Evolutionary conservation across 2,888 invertebrate genomes (phyloP).

Genomic region (Rhimphoctona megacephalus): DNA sequence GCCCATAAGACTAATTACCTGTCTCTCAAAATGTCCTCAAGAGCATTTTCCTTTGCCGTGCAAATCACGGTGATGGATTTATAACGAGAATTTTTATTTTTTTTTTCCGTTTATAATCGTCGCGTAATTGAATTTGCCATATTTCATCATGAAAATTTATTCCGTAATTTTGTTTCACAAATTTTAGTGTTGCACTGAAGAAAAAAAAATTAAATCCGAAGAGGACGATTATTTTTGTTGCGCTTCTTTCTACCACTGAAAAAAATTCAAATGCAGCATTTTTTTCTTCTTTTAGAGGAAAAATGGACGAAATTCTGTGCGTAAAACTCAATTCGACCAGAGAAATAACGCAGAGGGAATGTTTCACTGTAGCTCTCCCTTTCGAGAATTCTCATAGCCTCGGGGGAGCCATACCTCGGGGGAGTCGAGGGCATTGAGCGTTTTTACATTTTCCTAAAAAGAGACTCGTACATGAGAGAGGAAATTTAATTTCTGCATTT

Average conservation of each 20-base stretch:
- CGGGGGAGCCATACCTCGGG: slow-evolving; percentile 5
- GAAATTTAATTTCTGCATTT: slow-evolving; percentile 59
- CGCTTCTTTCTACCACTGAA: neutral
- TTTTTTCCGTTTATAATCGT: neutral
- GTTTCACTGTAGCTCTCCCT: slow-evolving; percentile 19
- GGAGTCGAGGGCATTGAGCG: slow-evolving; percentile 26
- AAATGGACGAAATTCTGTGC: slow-evolving; percentile 24
- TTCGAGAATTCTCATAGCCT: slow-evolving; percentile 39
- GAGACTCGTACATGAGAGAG: slow-evolving; percentile 29
- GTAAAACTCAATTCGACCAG: slow-evolving; percentile 40
- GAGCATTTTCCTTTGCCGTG: neutral
- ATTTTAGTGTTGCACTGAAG: neutral
- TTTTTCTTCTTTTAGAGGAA: slow-evolving; percentile 14
- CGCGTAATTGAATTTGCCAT: slow-evolving; percentile 36
- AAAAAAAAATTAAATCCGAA: neutral
- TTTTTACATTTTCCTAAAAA: slow-evolving; percentile 45
- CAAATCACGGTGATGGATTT: slow-evolving; percentile 37
- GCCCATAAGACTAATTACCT: slow-evolving; percentile 39
- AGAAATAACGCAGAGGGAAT: slow-evolving; percentile 42
- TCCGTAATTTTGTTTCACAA: neutral
- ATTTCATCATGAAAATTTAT: neutral
- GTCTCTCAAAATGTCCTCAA: slow-evolving; percentile 42
- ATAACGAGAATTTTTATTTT: slow-evolving; percentile 35
- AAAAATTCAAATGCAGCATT: neutral
- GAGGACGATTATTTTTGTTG: neutral